Conservation (phyloP, 2,113 vertebrate genomes). For the Neolamprologus sp. region DNA sequence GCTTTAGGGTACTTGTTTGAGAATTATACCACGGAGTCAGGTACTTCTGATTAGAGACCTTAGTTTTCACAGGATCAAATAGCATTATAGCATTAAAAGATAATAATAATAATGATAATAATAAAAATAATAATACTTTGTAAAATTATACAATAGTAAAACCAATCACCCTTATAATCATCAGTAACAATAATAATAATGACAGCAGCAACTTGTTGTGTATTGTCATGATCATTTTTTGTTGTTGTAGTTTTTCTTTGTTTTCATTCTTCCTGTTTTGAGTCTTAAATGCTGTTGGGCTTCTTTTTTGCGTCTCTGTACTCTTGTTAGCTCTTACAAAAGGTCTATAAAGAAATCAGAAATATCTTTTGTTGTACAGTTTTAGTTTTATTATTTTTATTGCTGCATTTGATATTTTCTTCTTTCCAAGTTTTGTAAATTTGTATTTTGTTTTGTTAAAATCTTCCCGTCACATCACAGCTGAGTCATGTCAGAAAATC, state of each 20-base stretch:
- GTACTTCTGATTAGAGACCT: not conserved
- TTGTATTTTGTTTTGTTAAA: not conserved
- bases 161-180: not conserved
- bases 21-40: not conserved
- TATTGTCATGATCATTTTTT: not conserved
- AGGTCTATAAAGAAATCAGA: not conserved
- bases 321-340: not conserved
- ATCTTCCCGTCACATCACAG: not conserved
- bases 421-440: not conserved
- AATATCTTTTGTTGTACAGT: not conserved
- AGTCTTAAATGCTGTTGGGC: fast-evolving
- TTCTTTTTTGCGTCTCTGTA: not conserved
- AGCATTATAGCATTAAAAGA: not conserved
- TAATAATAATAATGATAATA: not conserved
- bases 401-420: not conserved
- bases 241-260: not conserved
- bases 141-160: not conserved
- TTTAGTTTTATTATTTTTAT: not conserved
- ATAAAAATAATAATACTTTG: not conserved
- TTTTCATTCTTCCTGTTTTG: not conserved
- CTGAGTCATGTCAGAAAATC: not conserved
- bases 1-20: not conserved
- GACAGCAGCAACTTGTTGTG: not conserved
- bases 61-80: not conserved
- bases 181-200: not conserved